These are phyloP conservation scores for Trichoplusia ni DNA, from an alignment of 1,140 invertebrate species.

Conservation along the genomic window DNA sequence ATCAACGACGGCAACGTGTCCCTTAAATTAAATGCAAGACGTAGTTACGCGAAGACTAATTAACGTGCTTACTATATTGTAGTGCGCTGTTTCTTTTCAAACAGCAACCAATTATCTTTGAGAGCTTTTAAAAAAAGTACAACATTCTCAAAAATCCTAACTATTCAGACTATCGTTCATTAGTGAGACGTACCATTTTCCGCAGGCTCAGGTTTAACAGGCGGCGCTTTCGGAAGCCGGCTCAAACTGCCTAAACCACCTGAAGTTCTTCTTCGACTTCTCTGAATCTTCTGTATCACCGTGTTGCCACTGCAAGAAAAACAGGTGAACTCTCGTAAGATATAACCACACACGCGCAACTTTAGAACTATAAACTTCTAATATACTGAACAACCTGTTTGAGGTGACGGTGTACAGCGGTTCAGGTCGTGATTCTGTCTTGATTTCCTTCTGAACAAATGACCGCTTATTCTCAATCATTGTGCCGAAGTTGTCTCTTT, in stretches of 20 bases:
- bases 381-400: constrained; percentile 53
- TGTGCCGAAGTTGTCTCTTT: constrained; percentile 49
- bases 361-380: neutral
- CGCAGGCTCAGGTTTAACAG: constrained; percentile 44
- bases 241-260: constrained; percentile 54
- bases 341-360: neutral
- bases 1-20: no score
- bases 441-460: constrained; percentile 59
- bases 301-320: constrained; percentile 56
- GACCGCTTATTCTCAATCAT: constrained; percentile 66
- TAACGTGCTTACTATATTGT: no score
- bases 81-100: no score
- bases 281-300: constrained; percentile 63
- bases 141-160: no score
- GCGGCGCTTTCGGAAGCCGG: constrained; percentile 52
- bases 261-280: constrained; percentile 56
- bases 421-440: constrained; percentile 54
- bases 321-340: neutral
- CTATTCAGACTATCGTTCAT: no score
- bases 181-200: constrained; percentile 49
- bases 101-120: no score
- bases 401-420: constrained; percentile 61
- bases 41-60: no score
- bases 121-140: no score
- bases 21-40: no score